Percentiles rank a stretch among this genome's conserved stretches.
Conservation (phyloP, 1,140 invertebrate species). For the Drosophila littoralis region DNA sequence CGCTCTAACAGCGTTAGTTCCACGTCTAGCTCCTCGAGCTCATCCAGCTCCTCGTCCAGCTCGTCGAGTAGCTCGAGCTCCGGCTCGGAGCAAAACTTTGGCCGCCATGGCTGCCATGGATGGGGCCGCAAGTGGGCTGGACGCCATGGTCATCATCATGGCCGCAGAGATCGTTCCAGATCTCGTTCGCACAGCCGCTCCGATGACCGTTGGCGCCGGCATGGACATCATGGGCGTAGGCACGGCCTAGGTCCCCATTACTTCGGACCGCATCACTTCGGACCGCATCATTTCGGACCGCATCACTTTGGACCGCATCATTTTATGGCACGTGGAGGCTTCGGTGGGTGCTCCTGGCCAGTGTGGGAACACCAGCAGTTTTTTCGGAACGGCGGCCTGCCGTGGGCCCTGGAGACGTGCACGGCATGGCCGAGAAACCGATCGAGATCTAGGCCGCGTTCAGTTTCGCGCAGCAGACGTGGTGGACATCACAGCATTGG, state of each 20-base stretch:
- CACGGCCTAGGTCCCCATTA: conserved; percentile 25
- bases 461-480: conserved; percentile 7
- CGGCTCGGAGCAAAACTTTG: conserved; percentile 14
- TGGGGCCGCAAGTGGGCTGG: conserved; percentile 39
- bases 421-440: conserved; percentile 36
- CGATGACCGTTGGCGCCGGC: conserved; percentile 34
- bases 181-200: conserved; percentile 34
- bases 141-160: conserved; percentile 15
- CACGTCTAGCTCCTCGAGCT: conserved; percentile 33
- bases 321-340: conserved; percentile 21
- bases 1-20: conserved; percentile 53
- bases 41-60: conserved; percentile 24
- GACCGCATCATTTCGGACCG: conserved; percentile 41
- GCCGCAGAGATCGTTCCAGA: conserved; percentile 28
- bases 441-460: conserved; percentile 46
- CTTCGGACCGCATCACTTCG: conserved; percentile 29
- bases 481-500: conserved; percentile 38
- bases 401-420: conserved; percentile 49
- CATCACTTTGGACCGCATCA: conserved; percentile 19
- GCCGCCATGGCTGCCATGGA: conserved; percentile 10
- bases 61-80: conserved; percentile 30
- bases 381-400: conserved; percentile 67
- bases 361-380: conserved; percentile 49
- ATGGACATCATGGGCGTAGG: conserved; percentile 29
- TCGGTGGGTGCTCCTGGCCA: conserved; percentile 26